A percentile compares a stretch with the other conserved stretches of the same genome.
These are phyloP conservation scores for Volucella inflata DNA, from an alignment of 2,888 invertebrate species.

Conservation along the genomic window DNA sequence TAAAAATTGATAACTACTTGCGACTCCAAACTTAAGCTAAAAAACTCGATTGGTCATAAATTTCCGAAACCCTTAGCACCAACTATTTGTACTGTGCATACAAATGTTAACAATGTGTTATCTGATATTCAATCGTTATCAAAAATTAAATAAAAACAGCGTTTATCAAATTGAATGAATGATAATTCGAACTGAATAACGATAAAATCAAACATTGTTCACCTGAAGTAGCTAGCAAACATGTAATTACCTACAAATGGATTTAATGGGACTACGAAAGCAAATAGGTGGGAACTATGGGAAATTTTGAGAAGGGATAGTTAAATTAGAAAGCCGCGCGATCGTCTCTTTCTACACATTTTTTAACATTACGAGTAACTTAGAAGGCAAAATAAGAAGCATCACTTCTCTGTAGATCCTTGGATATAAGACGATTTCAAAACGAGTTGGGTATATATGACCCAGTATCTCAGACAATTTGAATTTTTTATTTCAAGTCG, in stretches of 20 bases:
- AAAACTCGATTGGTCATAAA: not conserved
- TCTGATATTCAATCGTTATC: conserved; percentile 17
- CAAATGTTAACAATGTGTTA: not conserved
- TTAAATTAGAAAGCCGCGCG: no score
- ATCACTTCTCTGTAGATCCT: no score
- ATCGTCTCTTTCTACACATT: no score
- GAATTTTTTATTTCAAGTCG: no score
- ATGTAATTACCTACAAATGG: conserved; percentile 40
- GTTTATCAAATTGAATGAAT: conserved; percentile 10
- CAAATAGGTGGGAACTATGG: no score
- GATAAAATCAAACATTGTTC: conserved; percentile 22
- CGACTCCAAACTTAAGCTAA: not conserved
- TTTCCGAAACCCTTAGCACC: not conserved
- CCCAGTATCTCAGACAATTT: no score
- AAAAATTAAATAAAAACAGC: conserved; percentile 12
- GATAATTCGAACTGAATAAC: not conserved
- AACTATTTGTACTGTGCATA: not conserved
- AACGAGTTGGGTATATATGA: no score
- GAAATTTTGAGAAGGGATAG: no score
- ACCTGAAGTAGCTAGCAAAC: conserved; percentile 45
- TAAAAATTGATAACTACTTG: no score
- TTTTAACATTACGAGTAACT: no score
- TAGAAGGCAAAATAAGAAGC: no score
- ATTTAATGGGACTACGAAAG: not conserved
- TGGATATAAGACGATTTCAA: no score